Evolutionary conservation across 2,888 invertebrate genomes (phyloP).

Genomic region (Folsomia manolachei): DNA sequence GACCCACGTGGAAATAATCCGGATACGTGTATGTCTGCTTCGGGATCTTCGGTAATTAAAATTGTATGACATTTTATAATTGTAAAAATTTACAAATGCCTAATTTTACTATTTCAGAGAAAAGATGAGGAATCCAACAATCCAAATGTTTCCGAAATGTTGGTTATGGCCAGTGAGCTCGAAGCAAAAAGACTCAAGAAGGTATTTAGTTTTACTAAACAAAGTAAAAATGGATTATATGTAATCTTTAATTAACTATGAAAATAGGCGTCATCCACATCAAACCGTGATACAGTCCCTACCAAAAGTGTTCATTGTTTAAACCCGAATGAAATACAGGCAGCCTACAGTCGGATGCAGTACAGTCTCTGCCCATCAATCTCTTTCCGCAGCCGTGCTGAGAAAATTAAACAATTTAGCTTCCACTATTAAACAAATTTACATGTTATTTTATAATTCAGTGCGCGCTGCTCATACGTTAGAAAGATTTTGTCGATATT

Average conservation of each 20-base stretch:
- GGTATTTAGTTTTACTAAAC: conserved; percentile 22
- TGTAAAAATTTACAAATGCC: too few relatives aligned
- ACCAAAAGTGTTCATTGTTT: conserved; percentile 55
- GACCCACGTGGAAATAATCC: conserved; percentile 51
- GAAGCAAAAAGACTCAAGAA: conserved; percentile 48
- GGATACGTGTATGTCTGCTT: conserved; percentile 44
- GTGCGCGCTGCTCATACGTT: too few relatives aligned
- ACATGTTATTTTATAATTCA: too few relatives aligned
- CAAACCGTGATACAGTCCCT: conserved; percentile 27
- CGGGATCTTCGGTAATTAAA: conserved; percentile 36
- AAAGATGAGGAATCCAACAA: conserved; percentile 43
- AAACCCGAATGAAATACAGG: conserved; percentile 75
- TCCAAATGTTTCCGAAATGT: conserved; percentile 47
- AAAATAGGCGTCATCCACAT: conserved; percentile 6
- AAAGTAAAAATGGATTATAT: background rate
- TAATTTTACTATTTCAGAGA: conserved; percentile 31
- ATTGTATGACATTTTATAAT: background rate
- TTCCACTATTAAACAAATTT: conserved; percentile 33
- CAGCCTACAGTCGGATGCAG: conserved; percentile 73
- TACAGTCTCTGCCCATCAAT: conserved; percentile 52
- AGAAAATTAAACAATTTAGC: conserved; percentile 24
- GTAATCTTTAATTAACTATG: background rate
- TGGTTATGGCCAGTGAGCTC: conserved; percentile 48
- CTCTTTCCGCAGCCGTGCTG: conserved; percentile 46
- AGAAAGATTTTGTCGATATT: too few relatives aligned